Base-by-base conservation (phyloP, 1,140 invertebrate species). In the Tetraneura akinire region DNA sequence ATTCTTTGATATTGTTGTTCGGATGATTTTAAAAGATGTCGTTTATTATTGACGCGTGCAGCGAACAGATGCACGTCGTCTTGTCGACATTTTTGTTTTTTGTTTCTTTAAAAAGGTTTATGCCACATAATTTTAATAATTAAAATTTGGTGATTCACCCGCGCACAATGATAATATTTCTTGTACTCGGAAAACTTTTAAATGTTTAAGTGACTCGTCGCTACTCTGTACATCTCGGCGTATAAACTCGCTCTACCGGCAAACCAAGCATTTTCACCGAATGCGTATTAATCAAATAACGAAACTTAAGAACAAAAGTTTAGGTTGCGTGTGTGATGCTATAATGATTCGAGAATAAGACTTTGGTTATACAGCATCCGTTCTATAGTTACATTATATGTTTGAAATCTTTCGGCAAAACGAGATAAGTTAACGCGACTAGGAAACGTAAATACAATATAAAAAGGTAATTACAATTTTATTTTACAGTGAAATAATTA, bases 291-390 rank as follows among this genome's bases (percentile, higher is more conserved):
- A 68, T 68, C 64, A 68, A 68, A 68, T 68, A 68, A 68, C 14
- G 13, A 68, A 68, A 45, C 64, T 68, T 68, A 68, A 68, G 45
- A 68, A 68, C 66, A 68, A 68, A 68, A 68, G 66, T 68, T 68
- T 26, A 2, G 32, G 37, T 68, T 13, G 32, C 11, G n/a, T 42
- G 16, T 42, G 21, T 47, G 42, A 47, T 45, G 42, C 16, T 42
- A 26, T 47, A 68, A 68, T 47, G 66, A 26, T 47, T 47, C 21
- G 6, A 68, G 42, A 68, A 68, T 5, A 6, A 37, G 42, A 47
- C n/a, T 45, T 68, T 26, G 21, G 21, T 47, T 47, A 26, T 47
- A 68, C 16, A 68, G 37, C 66, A 26, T 47, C 5, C 32, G 29
- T 37, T 37, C 16, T 21, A n/a, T 45, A 68, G 14, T 23, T 47